A percentile compares a stretch with the other conserved stretches of the same genome.
These are phyloP conservation scores for Dinothrombium tinctorium DNA, from an alignment of 1,140 invertebrate genomes.

Conservation along the genomic window DNA sequence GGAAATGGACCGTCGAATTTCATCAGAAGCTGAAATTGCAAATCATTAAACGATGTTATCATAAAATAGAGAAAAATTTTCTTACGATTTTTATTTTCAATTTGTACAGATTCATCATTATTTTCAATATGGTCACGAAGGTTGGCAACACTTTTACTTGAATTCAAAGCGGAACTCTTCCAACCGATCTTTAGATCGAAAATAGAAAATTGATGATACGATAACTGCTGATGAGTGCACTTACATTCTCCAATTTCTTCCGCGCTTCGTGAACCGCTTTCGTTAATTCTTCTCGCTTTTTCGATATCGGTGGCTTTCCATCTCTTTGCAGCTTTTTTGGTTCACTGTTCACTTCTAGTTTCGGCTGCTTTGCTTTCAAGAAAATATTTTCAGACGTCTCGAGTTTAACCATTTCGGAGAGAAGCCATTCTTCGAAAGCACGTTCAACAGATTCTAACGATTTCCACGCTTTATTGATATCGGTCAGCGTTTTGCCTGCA, in stretches of 20 bases:
- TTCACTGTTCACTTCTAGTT: no score
- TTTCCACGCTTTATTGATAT: no score
- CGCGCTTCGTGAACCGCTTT: slow-evolving; percentile 48
- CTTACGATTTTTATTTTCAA: slow-evolving; percentile 2
- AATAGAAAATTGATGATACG: slow-evolving; percentile 13
- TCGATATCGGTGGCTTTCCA: slow-evolving; percentile 19
- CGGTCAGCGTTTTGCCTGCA: no score
- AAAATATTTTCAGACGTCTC: no score
- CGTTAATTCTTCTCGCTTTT: slow-evolving; percentile 53
- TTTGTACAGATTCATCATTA: slow-evolving; percentile 18
- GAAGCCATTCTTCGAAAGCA: no score
- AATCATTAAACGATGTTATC: slow-evolving; percentile 10
- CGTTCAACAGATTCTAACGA: no score
- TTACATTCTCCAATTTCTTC: slow-evolving; percentile 62
- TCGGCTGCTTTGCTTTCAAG: no score
- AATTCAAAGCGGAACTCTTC: slow-evolving; percentile 38
- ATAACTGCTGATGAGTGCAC: slow-evolving; percentile 18
- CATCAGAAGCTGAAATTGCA: slow-evolving; percentile 16
- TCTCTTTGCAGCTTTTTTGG: no score
- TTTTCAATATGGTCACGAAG: slow-evolving; percentile 34
- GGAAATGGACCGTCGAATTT: slow-evolving; percentile 40
- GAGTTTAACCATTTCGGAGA: no score
- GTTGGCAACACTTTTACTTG: slow-evolving; percentile 55
- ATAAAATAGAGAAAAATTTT: neutral
- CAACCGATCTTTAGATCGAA: slow-evolving; percentile 36